Conservation (phyloP, 2,888 invertebrate genomes). For the Hyalella azteca region DNA sequence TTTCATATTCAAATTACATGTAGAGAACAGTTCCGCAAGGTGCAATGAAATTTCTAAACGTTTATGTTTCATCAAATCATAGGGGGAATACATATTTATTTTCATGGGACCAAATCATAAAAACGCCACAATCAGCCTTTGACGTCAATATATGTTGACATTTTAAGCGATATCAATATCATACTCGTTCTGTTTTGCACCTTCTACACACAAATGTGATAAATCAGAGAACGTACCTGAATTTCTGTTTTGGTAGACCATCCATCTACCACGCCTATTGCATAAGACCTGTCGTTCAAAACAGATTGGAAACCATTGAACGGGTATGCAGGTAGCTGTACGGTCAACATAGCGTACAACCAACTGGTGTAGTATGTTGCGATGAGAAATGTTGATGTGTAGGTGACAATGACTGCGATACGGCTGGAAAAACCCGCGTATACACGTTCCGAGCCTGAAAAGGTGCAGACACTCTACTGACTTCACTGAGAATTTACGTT, state of each 20-base stretch:
- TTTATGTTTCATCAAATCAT: background rate
- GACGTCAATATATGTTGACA: too few relatives aligned
- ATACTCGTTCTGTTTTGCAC: too few relatives aligned
- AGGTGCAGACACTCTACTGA: too few relatives aligned
- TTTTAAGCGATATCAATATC: too few relatives aligned
- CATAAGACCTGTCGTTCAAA: background rate
- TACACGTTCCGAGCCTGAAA: too few relatives aligned
- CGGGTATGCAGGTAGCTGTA: background rate
- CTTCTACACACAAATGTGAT: too few relatives aligned
- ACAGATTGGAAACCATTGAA: conserved; percentile 15
- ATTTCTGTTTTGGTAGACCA: conserved; percentile 8
- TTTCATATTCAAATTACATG: background rate
- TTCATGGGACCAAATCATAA: too few relatives aligned
- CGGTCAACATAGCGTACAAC: background rate
- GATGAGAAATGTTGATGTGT: background rate
- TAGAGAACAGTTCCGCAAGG: too few relatives aligned
- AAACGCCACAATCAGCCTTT: too few relatives aligned
- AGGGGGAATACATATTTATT: too few relatives aligned
- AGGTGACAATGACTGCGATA: background rate
- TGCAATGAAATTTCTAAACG: background rate
- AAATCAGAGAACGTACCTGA: background rate
- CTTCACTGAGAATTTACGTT: too few relatives aligned
- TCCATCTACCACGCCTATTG: background rate
- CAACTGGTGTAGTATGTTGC: conserved; percentile 14
- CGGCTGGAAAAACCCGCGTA: too few relatives aligned